A percentile compares a stretch with the other conserved stretches of the same genome.
These are phyloP conservation scores for Callipepla californica DNA, from an alignment of 2,113 vertebrate species.

Conservation along the genomic window DNA sequence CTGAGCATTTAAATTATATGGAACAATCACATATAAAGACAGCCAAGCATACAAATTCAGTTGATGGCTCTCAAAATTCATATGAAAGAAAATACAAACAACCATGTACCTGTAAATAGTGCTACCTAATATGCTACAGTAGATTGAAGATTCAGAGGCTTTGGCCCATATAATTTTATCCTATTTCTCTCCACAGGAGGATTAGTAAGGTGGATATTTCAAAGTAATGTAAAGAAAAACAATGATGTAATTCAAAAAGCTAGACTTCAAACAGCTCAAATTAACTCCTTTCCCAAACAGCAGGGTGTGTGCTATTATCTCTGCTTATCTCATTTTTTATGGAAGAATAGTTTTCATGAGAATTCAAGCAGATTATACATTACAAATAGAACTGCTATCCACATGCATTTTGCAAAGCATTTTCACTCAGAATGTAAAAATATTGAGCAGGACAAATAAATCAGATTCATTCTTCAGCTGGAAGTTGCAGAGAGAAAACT, in stretches of 20 bases:
- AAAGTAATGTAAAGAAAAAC: slow-evolving; percentile 26
- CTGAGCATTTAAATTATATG: not conserved
- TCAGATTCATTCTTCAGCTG: not conserved
- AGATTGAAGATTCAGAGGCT: slow-evolving; percentile 28
- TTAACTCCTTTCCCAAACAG: not conserved
- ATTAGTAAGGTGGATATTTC: not conserved
- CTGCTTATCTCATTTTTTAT: not conserved
- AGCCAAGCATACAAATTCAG: not conserved
- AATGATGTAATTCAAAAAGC: not conserved
- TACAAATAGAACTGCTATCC: not conserved
- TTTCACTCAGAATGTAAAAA: not conserved
- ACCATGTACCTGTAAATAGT: not conserved
- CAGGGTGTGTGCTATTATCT: not conserved
- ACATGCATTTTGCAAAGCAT: not conserved
- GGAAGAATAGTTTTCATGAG: not conserved
- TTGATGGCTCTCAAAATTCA: not conserved
- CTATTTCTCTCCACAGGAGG: not conserved
- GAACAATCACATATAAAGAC: not conserved
- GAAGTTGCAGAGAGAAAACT: not conserved
- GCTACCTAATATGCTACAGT: not conserved
- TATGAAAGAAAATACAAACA: not conserved
- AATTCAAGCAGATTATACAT: slow-evolving; percentile 15
- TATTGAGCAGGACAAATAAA: not conserved
- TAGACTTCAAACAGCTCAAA: not conserved
- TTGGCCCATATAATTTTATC: slow-evolving; percentile 27